Conservation (phyloP, 64 coral and sea anemone genomes). For the Montipora foliosa region DNA sequence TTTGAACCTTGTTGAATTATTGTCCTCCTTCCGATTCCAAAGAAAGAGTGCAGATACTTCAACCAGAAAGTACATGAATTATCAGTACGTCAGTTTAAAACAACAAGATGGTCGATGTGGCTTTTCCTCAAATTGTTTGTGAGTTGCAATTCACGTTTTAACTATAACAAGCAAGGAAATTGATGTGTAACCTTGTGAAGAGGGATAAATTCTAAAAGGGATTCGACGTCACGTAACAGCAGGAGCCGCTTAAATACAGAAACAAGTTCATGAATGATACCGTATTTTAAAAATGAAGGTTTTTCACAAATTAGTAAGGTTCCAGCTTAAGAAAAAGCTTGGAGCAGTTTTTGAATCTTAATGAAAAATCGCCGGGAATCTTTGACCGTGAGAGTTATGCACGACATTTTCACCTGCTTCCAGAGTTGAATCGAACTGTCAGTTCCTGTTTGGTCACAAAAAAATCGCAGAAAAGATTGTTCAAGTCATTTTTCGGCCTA, state of each 20-base stretch:
- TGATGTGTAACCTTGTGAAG: too few relatives aligned
- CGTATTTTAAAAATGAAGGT: neutral
- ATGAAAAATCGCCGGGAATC: neutral
- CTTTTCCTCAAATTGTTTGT: neutral
- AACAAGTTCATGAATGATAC: neutral
- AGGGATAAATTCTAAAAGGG: neutral
- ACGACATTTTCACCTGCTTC: neutral
- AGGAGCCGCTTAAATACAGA: neutral
- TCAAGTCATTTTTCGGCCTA: neutral
- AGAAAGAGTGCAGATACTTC: too few relatives aligned
- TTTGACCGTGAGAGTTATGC: neutral
- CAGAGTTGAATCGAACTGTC: neutral
- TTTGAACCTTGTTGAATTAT: neutral
- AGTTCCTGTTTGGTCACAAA: neutral
- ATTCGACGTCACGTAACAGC: neutral
- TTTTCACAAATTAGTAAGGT: neutral
- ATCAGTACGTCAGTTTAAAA: too few relatives aligned
- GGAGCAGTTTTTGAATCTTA: neutral
- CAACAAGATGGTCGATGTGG: too few relatives aligned
- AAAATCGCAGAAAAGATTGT: conserved; percentile 16
- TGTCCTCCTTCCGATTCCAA: neutral
- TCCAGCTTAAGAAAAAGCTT: neutral
- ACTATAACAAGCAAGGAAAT: too few relatives aligned
- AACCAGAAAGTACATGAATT: too few relatives aligned
- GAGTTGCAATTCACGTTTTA: too few relatives aligned